Conservation (phyloP, 1,140 invertebrate genomes). For the Matsumurasca onukii region DNA sequence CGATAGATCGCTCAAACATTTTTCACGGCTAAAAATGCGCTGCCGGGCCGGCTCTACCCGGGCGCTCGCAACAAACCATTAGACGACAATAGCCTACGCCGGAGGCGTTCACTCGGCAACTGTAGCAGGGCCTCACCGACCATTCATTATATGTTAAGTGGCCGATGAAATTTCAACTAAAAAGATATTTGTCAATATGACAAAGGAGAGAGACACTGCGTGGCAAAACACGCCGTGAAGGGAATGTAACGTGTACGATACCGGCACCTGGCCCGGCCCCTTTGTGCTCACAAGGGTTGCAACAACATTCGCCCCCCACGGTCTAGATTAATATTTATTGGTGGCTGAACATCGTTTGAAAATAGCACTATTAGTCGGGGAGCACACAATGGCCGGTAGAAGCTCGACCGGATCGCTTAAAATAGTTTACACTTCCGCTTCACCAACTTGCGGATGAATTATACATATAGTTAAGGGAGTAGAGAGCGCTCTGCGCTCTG, state of each 20-base stretch:
- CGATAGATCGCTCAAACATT: too few species aligned
- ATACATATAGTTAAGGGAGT: too few species aligned
- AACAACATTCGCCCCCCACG: slow-evolving; percentile 14
- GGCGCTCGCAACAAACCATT: too few species aligned
- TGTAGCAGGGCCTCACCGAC: background rate
- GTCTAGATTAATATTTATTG: slow-evolving; percentile 25
- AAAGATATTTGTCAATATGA: slow-evolving; percentile 21
- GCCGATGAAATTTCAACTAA: slow-evolving; percentile 27
- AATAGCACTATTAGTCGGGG: slow-evolving; percentile 16
- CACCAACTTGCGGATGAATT: too few species aligned
- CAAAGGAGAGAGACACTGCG: slow-evolving; percentile 14
- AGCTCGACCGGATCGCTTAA: background rate
- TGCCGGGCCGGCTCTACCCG: too few species aligned
- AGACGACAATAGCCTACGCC: background rate
- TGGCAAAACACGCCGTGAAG: slow-evolving; percentile 4
- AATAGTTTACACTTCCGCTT: too few species aligned
- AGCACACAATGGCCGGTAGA: background rate
- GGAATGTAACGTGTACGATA: background rate
- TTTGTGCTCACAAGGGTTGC: slow-evolving; percentile 12
- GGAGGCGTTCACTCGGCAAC: too few species aligned
- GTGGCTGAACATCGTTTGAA: slow-evolving; percentile 24
- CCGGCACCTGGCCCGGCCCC: background rate
- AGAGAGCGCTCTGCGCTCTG: too few species aligned
- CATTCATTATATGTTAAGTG: slow-evolving; percentile 26
- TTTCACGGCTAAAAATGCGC: too few species aligned